A percentile compares a stretch with the other conserved stretches of the same genome.
Conservation (phyloP, 1,140 invertebrate species). For the Antheraea mylitta region DNA sequence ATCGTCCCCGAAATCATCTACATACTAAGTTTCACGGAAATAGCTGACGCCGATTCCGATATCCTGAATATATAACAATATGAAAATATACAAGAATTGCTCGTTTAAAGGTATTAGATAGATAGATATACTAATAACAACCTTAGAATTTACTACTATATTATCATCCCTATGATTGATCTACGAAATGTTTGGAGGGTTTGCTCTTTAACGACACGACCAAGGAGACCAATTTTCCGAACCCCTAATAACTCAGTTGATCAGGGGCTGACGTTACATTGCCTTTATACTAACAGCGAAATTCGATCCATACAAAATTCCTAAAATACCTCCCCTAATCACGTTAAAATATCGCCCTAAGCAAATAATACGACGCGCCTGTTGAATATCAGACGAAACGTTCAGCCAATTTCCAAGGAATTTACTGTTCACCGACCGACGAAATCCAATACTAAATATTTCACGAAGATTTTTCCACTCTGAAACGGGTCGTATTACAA, state of each 20-base stretch:
- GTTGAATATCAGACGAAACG: neutral
- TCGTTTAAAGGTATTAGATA: no score
- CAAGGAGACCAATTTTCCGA: neutral
- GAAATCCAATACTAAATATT: constrained; percentile 1
- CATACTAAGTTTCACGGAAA: no score
- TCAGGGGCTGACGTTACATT: neutral
- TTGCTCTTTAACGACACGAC: neutral
- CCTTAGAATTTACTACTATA: no score
- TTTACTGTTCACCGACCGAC: neutral
- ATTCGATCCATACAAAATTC: neutral
- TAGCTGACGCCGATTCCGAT: no score
- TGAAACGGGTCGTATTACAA: neutral
- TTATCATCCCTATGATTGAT: no score
- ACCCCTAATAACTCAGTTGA: neutral
- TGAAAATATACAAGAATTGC: no score
- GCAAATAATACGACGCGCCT: constrained; percentile 1
- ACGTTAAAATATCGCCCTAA: neutral
- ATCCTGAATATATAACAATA: no score
- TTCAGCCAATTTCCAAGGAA: constrained; percentile 1
- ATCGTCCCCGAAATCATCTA: no score
- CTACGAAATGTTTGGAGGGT: neutral
- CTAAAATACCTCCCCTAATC: neutral
- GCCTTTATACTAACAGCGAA: neutral
- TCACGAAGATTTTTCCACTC: neutral
- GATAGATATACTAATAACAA: no score